A percentile compares a stretch with the other conserved stretches of the same genome.
phyloP scores from a whole-genome alignment of 2,113 vertebrate species.

The Sialia sialis region DNA sequence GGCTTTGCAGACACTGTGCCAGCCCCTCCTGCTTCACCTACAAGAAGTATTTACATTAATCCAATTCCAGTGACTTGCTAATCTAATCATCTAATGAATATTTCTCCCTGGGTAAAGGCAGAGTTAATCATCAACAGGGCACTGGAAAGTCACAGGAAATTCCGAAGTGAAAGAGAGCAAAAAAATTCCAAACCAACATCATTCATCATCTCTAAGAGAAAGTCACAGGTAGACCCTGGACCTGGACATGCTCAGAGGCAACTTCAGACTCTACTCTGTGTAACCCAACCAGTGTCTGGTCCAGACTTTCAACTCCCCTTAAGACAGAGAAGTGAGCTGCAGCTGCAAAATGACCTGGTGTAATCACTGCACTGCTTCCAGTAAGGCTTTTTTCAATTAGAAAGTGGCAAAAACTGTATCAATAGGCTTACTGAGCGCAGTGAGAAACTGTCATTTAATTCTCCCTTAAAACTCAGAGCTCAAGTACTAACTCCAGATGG shows the following conservation, averaged over 20 bases:
- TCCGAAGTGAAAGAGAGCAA: background rate
- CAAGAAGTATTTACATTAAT: slow-evolving; percentile 59
- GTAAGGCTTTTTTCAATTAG: background rate
- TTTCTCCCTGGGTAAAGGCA: slow-evolving; percentile 30
- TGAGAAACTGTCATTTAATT: background rate
- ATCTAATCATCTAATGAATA: slow-evolving; percentile 65
- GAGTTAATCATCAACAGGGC: slow-evolving; percentile 39
- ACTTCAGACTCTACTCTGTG: background rate
- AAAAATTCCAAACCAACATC: background rate
- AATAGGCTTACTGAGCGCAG: background rate
- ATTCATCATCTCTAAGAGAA: background rate
- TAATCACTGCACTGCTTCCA: background rate
- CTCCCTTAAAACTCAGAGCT: background rate
- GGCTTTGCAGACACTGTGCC: background rate
- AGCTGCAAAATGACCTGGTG: background rate
- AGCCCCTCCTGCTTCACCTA: slow-evolving; percentile 29
- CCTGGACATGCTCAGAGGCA: background rate
- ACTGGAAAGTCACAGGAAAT: slow-evolving; percentile 38
- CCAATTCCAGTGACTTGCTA: slow-evolving; percentile 55
- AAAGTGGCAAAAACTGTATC: background rate
- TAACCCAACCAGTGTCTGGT: background rate
- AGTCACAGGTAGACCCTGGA: background rate
- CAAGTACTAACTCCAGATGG: background rate
- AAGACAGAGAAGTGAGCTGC: background rate
- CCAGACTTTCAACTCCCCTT: background rate